Evolutionary conservation across 23 tunicate genomes (phyloP).

Genomic region (Trididemnum clinides): DNA sequence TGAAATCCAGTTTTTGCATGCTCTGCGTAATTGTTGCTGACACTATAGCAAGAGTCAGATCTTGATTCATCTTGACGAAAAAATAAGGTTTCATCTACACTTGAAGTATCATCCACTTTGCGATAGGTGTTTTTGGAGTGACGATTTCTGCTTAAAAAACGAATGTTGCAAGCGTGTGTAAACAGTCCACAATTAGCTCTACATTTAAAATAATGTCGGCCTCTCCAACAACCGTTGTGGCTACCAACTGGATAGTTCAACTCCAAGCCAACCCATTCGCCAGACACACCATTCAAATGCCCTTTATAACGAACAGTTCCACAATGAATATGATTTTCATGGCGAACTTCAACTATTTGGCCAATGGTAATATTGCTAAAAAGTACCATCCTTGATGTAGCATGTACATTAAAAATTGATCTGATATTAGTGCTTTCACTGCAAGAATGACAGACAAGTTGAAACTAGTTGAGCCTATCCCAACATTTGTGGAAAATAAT

Average conservation of each 20-base stretch:
- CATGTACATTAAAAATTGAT: too few species aligned
- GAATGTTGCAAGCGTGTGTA: constrained; percentile 81
- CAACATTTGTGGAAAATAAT: too few species aligned
- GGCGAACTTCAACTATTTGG: constrained; percentile 67
- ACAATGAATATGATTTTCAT: constrained; percentile 37
- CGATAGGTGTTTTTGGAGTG: constrained; percentile 47
- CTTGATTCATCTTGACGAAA: neutral
- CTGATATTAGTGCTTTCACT: too few species aligned
- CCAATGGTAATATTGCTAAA: constrained; percentile 58
- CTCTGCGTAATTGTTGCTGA: constrained; percentile 28
- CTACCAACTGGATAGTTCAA: constrained; percentile 78
- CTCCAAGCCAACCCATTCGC: constrained; percentile 88
- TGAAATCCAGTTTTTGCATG: constrained; percentile 65
- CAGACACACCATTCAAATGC: constrained; percentile 63
- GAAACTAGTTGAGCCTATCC: too few species aligned
- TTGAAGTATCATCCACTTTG: constrained; percentile 26
- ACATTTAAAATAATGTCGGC: constrained; percentile 83
- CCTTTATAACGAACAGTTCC: constrained; percentile 89
- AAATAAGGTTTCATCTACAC: constrained; percentile 50
- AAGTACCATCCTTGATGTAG: constrained; percentile 92
- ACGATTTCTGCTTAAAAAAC: constrained; percentile 32
- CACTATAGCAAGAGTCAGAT: constrained; percentile 48
- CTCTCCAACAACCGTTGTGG: constrained; percentile 94
- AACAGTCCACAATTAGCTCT: constrained; percentile 70
- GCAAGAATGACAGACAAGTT: too few species aligned